Conservation (phyloP, 2,888 invertebrate species). For the Nyleta sp. region DNA sequence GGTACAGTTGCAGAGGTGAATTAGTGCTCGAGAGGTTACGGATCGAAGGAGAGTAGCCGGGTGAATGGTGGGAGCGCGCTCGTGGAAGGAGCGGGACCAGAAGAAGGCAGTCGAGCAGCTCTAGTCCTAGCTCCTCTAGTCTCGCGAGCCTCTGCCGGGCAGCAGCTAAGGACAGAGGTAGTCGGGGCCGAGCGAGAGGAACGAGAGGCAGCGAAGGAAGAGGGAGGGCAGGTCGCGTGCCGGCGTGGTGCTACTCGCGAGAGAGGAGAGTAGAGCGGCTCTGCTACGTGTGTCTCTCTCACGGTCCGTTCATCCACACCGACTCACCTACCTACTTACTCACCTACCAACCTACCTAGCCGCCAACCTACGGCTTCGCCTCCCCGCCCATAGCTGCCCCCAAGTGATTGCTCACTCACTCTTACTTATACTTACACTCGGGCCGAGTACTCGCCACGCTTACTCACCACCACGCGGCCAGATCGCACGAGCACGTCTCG, state of each 20-base stretch:
- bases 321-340: constrained; percentile 74
- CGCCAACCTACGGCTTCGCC: constrained; percentile 75
- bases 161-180: constrained; percentile 41
- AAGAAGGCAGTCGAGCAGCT: constrained; percentile 39
- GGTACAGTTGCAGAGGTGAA: constrained; percentile 75
- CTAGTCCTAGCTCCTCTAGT: constrained; percentile 38
- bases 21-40: constrained; percentile 73
- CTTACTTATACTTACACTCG: constrained; percentile 68
- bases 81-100: constrained; percentile 52
- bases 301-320: constrained; percentile 69
- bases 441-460: constrained; percentile 68
- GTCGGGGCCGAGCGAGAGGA: no score
- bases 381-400: constrained; percentile 77
- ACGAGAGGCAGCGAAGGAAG: no score
- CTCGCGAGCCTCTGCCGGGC: constrained; percentile 34
- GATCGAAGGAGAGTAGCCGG: constrained; percentile 70
- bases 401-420: constrained; percentile 73
- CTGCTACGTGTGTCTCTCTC: constrained; percentile 68
- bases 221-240: constrained; percentile 81
- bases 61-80: constrained; percentile 66
- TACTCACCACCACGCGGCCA: constrained; percentile 69
- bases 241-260: constrained; percentile 78
- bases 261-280: constrained; percentile 76
- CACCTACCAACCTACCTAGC: constrained; percentile 78
- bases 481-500: constrained; percentile 61